Evolutionary conservation across 2,888 invertebrate species (phyloP), one percentile per base, ranked within the genome.

Genomic region (Branchellion lobata): DNA sequence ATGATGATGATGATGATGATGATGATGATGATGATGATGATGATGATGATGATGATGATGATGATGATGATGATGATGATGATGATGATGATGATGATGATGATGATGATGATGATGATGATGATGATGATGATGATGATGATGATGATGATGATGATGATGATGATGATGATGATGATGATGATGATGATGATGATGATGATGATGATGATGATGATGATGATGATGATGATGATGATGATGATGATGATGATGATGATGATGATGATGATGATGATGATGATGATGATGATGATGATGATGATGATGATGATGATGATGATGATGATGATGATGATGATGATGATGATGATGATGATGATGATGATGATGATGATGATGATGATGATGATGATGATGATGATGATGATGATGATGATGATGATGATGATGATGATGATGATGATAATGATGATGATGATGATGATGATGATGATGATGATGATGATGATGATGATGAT

Each of bases 311-410:
- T 51, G 53, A 51, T 51, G 53, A 57, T 27, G 31, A 73, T 33
- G 61, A 76, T 76, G 76, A 68, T 76, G 76, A 68, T 79, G 57
- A 1, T 74, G 74, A 74, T 74, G 74, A 51, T 53, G 74, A 79
- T 53, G 73, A 79, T 74, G 57, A 74, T 53, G 68, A 57, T 79
- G 79, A 79, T 79, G 53, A 79, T 79, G 61, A 79, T 75, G 57
- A 31, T 79, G 61, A 74, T 79, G 74, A 74, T 74, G 79, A 74
- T 47, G 79, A 79, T 79, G 74, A 79, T 47, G 79, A 57, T 74
- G 61, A 79, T 33, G 79, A 79, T 68, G 74, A 53, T 33, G 79
- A 34, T 75, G 1, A 29, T 29, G 31, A 1, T 18, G 57, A 76
- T 57, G 76, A 29, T 76, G 57, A 29, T 18, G 71, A 29, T 14